Percentiles rank a stretch among this genome's conserved stretches.
Evolutionary conservation across 1,140 invertebrate genomes (phyloP).

Genomic region (Parasteatoda tepidariorum): DNA sequence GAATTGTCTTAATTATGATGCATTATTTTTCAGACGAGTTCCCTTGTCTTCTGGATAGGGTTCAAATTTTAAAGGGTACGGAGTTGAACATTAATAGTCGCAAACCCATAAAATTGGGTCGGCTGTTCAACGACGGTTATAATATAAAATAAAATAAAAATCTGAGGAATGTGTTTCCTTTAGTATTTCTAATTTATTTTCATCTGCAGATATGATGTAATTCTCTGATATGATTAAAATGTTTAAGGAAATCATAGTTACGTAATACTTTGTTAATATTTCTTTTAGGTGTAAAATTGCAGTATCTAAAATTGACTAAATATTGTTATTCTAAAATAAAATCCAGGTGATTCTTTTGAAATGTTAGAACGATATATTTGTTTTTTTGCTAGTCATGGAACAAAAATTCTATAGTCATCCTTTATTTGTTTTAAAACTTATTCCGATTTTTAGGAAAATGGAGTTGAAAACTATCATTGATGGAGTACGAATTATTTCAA

Average conservation of each 20-base stretch:
- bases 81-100: too few relatives aligned
- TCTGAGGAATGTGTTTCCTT: background rate
- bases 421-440: background rate
- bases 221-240: background rate
- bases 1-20: too few relatives aligned
- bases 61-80: too few relatives aligned
- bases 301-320: slow-evolving; percentile 2
- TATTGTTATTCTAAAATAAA: background rate
- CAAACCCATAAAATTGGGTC: too few relatives aligned
- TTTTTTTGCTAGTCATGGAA: background rate
- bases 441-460: background rate
- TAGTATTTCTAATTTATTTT: too few relatives aligned
- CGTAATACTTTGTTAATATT: background rate
- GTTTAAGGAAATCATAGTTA: background rate
- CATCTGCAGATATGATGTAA: background rate
- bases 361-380: background rate
- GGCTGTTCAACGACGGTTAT: too few relatives aligned
- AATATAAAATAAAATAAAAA: too few relatives aligned
- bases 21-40: too few relatives aligned
- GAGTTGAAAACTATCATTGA: background rate
- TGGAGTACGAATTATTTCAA: too few relatives aligned
- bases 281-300: slow-evolving; percentile 21
- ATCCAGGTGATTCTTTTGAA: background rate
- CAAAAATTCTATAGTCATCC: background rate
- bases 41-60: too few relatives aligned